Evolutionary conservation across 2,113 vertebrate genomes (phyloP).

Genomic region (Mormyrus lacerda): DNA sequence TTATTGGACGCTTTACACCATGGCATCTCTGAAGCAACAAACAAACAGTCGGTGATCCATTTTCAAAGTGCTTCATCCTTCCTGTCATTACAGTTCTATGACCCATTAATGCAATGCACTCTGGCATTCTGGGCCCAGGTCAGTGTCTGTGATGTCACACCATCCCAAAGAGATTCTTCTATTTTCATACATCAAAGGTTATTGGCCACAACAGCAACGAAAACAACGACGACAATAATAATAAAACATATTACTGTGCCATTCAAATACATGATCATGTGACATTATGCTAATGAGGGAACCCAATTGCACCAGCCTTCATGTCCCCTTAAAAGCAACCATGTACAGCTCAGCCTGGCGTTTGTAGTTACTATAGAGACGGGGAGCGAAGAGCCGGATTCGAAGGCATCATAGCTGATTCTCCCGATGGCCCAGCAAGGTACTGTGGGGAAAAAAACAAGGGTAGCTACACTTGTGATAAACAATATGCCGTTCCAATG

Average conservation of each 20-base stretch:
- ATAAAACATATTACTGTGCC: background rate
- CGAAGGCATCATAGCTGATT: background rate
- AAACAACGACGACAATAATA: background rate
- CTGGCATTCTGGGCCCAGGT: background rate
- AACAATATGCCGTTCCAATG: background rate
- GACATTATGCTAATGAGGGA: background rate
- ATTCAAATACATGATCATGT: background rate
- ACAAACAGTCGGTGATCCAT: background rate
- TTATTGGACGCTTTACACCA: background rate
- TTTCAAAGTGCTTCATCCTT: constrained; percentile 11
- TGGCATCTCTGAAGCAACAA: background rate
- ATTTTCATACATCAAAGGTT: background rate
- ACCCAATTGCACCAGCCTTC: background rate
- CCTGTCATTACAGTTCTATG: background rate
- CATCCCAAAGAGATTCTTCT: background rate
- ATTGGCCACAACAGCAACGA: background rate
- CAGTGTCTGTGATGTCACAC: background rate
- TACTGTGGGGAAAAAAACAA: background rate
- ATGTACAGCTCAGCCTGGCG: too few relatives aligned
- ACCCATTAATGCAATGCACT: background rate
- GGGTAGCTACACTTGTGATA: background rate
- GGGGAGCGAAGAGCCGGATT: background rate
- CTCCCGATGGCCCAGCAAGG: background rate
- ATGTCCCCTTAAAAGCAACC: background rate
- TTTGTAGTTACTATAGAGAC: background rate